Conservation (phyloP, 2,888 invertebrate genomes). For the Nomada hirtipes region DNA sequence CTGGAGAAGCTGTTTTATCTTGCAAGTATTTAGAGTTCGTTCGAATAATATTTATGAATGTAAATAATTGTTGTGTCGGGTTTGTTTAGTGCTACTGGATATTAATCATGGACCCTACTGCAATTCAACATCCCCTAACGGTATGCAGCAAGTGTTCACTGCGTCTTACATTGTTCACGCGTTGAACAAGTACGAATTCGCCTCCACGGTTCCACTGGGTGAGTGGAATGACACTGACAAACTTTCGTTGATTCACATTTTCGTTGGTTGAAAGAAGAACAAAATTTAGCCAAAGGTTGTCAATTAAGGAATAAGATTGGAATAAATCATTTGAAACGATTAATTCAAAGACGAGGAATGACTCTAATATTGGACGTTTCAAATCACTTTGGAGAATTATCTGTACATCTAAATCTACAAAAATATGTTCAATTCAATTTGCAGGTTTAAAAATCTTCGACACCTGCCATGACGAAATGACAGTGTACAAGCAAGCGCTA, state of each 20-base stretch:
- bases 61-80: neutral
- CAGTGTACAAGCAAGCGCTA: constrained; percentile 79
- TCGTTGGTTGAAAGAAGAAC: no score
- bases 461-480: constrained; percentile 80
- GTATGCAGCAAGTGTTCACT: constrained; percentile 82
- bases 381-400: no score
- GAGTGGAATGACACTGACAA: neutral
- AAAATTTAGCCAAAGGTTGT: neutral
- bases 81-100: constrained; percentile 81
- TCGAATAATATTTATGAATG: neutral
- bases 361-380: no score
- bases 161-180: constrained; percentile 82
- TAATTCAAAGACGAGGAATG: neutral
- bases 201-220: constrained; percentile 83
- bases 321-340: neutral
- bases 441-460: constrained; percentile 80
- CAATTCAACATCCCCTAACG: constrained; percentile 79
- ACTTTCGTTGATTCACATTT: no score
- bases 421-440: neutral
- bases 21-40: constrained; percentile 68
- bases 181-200: constrained; percentile 81
- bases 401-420: no score
- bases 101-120: constrained; percentile 83
- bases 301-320: neutral
- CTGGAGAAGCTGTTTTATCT: constrained; percentile 79